Conservation (phyloP, 2,888 invertebrate species). For the Aspidiotus rigidus region DNA sequence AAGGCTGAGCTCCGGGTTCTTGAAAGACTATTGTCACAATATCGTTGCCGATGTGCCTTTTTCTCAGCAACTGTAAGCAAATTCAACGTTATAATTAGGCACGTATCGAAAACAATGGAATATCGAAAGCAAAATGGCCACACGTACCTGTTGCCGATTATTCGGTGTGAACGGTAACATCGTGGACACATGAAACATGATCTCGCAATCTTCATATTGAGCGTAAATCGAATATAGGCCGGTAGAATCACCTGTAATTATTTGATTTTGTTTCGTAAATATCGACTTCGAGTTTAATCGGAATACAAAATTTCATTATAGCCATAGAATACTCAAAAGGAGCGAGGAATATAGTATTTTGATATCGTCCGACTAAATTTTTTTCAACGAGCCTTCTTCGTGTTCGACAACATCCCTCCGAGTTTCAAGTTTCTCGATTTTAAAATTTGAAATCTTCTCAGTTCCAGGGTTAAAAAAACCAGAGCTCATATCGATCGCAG, state of each 20-base stretch:
- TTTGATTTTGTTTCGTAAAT: too few relatives aligned
- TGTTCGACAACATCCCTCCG: too few relatives aligned
- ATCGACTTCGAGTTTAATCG: too few relatives aligned
- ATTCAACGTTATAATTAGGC: not conserved
- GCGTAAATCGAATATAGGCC: conserved; percentile 88
- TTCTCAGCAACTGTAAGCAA: conserved; percentile 60
- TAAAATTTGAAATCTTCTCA: too few relatives aligned
- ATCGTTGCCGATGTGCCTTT: conserved; percentile 95
- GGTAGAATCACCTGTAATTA: conserved; percentile 69
- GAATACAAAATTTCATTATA: too few relatives aligned
- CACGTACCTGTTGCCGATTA: conserved; percentile 72
- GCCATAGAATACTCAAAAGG: too few relatives aligned
- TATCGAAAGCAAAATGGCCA: conserved; percentile 11
- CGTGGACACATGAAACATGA: conserved; percentile 96
- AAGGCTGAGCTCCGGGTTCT: conserved; percentile 84
- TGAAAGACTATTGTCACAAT: conserved; percentile 94
- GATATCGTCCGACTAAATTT: too few relatives aligned
- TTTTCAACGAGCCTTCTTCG: too few relatives aligned
- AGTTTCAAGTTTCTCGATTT: too few relatives aligned
- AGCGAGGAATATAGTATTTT: too few relatives aligned
- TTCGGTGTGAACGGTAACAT: conserved; percentile 92
- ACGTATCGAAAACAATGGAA: not conserved
- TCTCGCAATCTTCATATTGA: conserved; percentile 80
- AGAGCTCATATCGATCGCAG: too few relatives aligned
- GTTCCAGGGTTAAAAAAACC: too few relatives aligned